Evolutionary conservation across 2,113 vertebrate species (phyloP), one percentile per base, ranked within the genome.

Genomic region (Lepus europaeus): DNA sequence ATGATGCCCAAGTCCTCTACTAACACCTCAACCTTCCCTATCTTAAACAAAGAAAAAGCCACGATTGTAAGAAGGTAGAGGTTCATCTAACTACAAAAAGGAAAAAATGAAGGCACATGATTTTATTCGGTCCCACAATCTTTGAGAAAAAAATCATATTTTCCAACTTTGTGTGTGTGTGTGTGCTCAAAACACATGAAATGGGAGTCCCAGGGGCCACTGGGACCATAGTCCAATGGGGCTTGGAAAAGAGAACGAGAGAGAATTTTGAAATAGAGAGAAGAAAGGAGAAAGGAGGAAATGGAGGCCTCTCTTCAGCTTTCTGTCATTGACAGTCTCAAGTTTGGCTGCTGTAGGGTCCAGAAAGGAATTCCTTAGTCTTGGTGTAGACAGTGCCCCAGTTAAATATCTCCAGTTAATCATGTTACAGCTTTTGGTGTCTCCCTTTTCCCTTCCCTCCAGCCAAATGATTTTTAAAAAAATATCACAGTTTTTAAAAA

Each of bases 401-500:
- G 98, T 98, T 98, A 98, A 97, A 87, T 98, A 98, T 98, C 98
- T 98, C 98, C 98, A 98, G 98, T 98, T 98, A 97, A 96, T 98
- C 97, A 97, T 98, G 92, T 97, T 98, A 98, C 72, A 98, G 98
- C 98, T 98, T 97, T 98, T 98, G 98, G 97, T 98, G 96, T 94
- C 92, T 97, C 98, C 98, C 98, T 96, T 96, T 98, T 98, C 97
- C 95, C 98, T 98, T 98, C 98, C 96, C 98, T 98, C 97, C 53
- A 80, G 97, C 96, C 97, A 96, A 97, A 98, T 96, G 98, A 98
- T 90, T 96, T 94, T 95, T 88, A 6, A 80, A 83, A 87, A 95
- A 94, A 90, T 87, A 98, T 97, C 97, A 98, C 94, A 91, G 92
- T 94, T 98, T 97, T 98, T 77, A 97, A 96, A 93, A 93, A 92